Evolutionary conservation across 2,888 invertebrate species (phyloP), one percentile per base, ranked within the genome.

Genomic region (Gymnosoma rotundatum): DNA sequence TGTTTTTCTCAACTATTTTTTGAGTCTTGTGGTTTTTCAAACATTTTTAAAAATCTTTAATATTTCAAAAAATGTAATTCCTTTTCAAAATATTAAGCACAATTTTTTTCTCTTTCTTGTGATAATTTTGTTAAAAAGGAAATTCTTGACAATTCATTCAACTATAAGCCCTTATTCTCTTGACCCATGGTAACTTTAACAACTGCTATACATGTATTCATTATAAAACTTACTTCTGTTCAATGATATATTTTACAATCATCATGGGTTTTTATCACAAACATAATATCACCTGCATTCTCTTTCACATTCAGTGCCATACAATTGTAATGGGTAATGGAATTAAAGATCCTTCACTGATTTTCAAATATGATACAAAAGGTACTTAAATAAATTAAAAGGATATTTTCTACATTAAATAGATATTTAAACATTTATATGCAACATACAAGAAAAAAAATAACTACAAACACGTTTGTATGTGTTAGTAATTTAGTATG

Each of bases 301-400:
- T 36, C 48, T 32, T 58, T 58, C 61, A 52, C 14, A 52, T 73
- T 36, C 64, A 56, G 16, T 70, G 38, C 54, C 56, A 50, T n/a
- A 54, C 25, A 79, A 61, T 54, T 36, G 50, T 52, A 56, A 66
- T 79, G 36, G 56, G 58, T 84, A 84, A 84, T 80, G 76, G 69
- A 80, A 84, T 80, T 80, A 78, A 69, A 80, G 63, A 80, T 80
- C 67, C 80, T 78, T 80, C 73, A 84, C 73, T 78, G 83, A 84
- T 84, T 80, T 80, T 63, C 50, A 76, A 73, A 58, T n/a, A 63
- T n/a, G 69, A 84, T 84, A 78, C 42, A 67, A 78, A 66, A 75
- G 58, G 69, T 84, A 84, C 76, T 84, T 80, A 84, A 84, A 84
- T 84, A 84, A 84, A 84, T 84, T 84, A 84, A 78, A 69, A 84